These are phyloP conservation scores for Ophion ventricosus DNA, from an alignment of 2,888 invertebrate genomes.

Conservation along the genomic window DNA sequence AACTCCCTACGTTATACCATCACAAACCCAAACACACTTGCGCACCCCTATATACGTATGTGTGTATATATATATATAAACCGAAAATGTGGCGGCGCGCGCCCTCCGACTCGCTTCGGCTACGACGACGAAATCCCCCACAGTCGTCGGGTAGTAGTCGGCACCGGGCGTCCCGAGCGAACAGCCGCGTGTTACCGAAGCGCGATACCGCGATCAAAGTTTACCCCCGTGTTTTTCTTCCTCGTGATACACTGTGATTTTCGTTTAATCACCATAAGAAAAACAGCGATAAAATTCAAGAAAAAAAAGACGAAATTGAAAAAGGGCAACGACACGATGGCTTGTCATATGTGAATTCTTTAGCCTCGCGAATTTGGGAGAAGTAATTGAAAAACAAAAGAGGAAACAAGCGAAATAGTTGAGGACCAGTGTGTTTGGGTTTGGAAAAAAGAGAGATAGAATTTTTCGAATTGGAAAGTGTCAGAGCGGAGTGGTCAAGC, in stretches of 20 bases:
- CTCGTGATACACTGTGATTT: conserved; percentile 26
- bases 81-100: conserved; percentile 53
- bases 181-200: conserved; percentile 56
- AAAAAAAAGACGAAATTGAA: background rate
- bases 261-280: background rate
- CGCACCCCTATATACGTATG: background rate
- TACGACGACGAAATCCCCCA: conserved; percentile 69
- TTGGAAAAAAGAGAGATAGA: background rate
- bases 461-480: background rate
- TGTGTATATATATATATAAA: conserved; percentile 21
- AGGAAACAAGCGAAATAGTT: no score
- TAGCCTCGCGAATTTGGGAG: no score
- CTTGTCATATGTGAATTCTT: no score
- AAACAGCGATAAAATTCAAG: background rate
- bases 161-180: conserved; percentile 80
- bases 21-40: background rate
- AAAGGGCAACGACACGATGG: no score
- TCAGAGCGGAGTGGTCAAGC: background rate
- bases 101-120: conserved; percentile 46
- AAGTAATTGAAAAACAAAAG: no score
- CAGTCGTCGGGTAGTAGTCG: conserved; percentile 75
- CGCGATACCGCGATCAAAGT: conserved; percentile 18
- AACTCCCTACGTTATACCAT: conserved; percentile 6
- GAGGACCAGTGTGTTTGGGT: no score
- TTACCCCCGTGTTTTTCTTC: conserved; percentile 13